Evolutionary conservation across 2,797 vertebrate genomes (phyloP).

Genomic region (Lateolabrax maculatus): DNA sequence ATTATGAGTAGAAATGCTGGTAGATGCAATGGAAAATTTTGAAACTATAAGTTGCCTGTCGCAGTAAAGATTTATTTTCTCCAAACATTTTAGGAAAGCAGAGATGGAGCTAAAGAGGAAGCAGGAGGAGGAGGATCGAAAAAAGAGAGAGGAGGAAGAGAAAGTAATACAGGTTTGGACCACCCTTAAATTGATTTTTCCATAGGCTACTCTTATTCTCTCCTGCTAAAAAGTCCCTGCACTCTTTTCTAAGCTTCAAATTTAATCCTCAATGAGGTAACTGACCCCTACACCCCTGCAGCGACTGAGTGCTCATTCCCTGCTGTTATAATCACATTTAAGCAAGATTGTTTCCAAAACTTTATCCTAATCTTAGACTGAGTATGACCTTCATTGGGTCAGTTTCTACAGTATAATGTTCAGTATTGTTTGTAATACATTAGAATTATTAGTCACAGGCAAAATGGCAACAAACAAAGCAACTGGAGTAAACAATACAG

Average conservation of each 20-base stretch:
- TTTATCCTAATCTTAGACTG: constrained; percentile 42
- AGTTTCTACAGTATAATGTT: constrained; percentile 7
- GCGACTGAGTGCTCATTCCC: neutral
- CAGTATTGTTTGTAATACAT: constrained; percentile 19
- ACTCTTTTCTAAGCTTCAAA: constrained; percentile 11
- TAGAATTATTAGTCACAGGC: no score
- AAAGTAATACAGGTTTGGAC: constrained; percentile 90
- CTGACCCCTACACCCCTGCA: constrained; percentile 16
- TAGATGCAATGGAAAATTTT: neutral
- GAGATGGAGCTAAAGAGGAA: constrained; percentile 98
- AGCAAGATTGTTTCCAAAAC: constrained; percentile 4
- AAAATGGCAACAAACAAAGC: neutral
- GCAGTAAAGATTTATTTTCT: constrained; percentile 2
- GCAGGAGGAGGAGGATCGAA: constrained; percentile 95
- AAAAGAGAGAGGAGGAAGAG: constrained; percentile 93
- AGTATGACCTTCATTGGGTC: neutral
- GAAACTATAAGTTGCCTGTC: neutral
- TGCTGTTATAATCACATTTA: constrained; percentile 26
- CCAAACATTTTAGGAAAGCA: constrained; percentile 88
- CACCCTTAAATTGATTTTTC: neutral
- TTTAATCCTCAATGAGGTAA: neutral
- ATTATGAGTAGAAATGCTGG: neutral
- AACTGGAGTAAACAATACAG: neutral
- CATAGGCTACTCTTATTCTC: neutral
- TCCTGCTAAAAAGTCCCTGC: neutral